These are phyloP conservation scores for Aspiorhynchus laticeps DNA, from an alignment of 2,113 vertebrate species.

Conservation along the genomic window DNA sequence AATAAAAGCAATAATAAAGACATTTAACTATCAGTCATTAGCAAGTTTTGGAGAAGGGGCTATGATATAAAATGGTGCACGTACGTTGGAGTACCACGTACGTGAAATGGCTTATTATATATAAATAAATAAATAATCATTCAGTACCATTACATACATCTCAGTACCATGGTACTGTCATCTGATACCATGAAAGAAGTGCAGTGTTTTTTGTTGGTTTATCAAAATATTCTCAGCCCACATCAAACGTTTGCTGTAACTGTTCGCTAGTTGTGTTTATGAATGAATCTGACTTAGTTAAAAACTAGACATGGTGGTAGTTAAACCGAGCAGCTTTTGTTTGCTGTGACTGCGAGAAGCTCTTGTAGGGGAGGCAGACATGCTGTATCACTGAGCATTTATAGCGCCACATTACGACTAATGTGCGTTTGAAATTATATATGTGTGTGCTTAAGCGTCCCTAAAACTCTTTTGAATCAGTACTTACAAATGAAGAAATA, in stretches of 20 bases:
- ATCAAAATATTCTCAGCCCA: not conserved
- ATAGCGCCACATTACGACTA: not conserved
- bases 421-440: not conserved
- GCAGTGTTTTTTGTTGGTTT: not conserved
- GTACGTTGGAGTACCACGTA: not conserved
- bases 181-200: not conserved
- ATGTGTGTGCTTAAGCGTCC: too few relatives aligned
- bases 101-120: not conserved
- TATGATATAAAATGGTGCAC: not conserved
- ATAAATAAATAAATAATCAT: not conserved
- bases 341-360: not conserved
- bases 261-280: not conserved
- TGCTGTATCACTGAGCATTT: not conserved
- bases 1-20: not conserved
- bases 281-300: not conserved
- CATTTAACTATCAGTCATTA: not conserved
- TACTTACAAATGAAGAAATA: slow-evolving; percentile 77
- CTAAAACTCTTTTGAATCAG: not conserved
- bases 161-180: not conserved
- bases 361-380: not conserved
- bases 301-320: not conserved
- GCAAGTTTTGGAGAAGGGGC: not conserved
- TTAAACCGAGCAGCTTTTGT: slow-evolving; percentile 15
- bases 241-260: not conserved
- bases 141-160: not conserved